Conservation (phyloP, 2,113 vertebrate species). For the Pachycephala philippinensis region DNA sequence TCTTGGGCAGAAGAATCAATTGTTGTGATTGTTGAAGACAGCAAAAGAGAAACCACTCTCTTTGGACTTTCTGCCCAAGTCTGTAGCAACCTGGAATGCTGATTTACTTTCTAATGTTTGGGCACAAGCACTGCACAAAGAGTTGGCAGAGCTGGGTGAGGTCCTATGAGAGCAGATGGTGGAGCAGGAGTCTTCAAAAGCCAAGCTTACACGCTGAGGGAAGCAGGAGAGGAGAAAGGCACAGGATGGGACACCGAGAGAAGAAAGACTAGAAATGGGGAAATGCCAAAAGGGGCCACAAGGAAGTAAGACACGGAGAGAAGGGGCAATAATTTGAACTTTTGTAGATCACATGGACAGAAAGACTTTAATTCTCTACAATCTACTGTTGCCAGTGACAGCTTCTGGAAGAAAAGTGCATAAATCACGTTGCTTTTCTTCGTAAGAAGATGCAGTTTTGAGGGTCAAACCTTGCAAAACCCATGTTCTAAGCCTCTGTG, state of each 20-base stretch:
- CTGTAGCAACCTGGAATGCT: not conserved
- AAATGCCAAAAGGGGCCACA: not conserved
- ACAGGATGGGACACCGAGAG: not conserved
- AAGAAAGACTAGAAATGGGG: not conserved
- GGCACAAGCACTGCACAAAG: not conserved
- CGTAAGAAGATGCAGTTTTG: not conserved
- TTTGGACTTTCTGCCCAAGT: not conserved
- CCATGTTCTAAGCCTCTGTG: not conserved
- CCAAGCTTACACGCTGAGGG: fast-evolving
- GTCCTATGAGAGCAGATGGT: not conserved
- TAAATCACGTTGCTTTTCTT: not conserved
- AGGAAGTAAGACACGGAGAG: not conserved
- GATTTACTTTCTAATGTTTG: not conserved
- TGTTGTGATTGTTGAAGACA: not conserved
- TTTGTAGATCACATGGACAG: not conserved
- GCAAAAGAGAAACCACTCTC: not conserved
- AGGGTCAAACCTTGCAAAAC: not conserved
- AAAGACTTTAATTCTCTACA: not conserved
- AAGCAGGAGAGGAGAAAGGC: not conserved
- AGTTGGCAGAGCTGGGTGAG: not conserved
- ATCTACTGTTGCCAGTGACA: not conserved
- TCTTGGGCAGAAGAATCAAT: not conserved
- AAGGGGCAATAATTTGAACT: not conserved
- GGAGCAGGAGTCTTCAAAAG: not conserved
- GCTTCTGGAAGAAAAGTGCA: not conserved